Evolutionary conservation across 2,113 vertebrate genomes (phyloP), one percentile per base, ranked within the genome.

Genomic region (Macroglossus sobrinus): DNA sequence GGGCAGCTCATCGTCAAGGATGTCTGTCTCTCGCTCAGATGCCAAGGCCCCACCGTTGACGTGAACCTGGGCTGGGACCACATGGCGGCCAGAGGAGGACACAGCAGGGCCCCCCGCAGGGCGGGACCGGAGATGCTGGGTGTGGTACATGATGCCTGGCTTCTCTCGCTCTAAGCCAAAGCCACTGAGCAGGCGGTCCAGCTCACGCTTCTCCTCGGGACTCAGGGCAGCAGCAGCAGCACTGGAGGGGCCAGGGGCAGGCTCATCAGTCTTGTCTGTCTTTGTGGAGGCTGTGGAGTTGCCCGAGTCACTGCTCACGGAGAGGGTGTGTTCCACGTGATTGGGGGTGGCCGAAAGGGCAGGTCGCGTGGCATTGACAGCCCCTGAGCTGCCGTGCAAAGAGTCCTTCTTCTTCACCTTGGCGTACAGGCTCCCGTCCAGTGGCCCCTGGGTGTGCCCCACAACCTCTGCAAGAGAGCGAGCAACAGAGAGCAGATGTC

Each of bases 331-430:
- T 97, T 99, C 99, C 0, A 99, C 99, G 79, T 99, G 99, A 96
- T 99, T 99, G 78, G 99, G 98, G 0, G 98, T 84, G 43, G 98
- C 98, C 0, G 98, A 98, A 0, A 99, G 98, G 0, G 98, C 98
- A 71, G 99, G 98, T 26, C 99, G 99, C 7, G 99, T 96, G 1
- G 98, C 84, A 11, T 98, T 99, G 89, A 99, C 98, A 0, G 98
- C 95, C n/a, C 98, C 99, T 0, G 99, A 97, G 93, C 98, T 98
- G 93, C 98, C 98, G 98, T 99, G 98, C 45, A 99, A 93, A 19
- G 99, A 99, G 82, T 99, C 99, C 98, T 99, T 99, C 99, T 99
- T 99, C 97, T 99, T 99, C 96, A 99, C 99, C 98, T 99, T 99
- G 98, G 99, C 99, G 13, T 99, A 99, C 91, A 99, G 99, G 97